Base-by-base conservation (phyloP, 1,140 invertebrate genomes). In the Thaumetopoea pityocampa region DNA sequence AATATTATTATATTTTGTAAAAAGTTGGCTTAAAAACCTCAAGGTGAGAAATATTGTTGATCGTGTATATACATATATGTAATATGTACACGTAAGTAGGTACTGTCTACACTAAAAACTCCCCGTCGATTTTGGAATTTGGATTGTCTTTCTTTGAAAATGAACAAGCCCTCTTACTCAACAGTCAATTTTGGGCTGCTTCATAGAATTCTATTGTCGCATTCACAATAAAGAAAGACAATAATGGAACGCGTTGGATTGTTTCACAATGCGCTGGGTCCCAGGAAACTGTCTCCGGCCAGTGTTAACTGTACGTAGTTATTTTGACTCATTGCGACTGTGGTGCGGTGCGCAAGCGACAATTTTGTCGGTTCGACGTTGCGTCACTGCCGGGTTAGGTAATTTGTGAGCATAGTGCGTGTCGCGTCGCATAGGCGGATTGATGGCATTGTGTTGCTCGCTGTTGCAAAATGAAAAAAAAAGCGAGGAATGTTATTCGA, bases 331-430 rank as follows among this genome's bases (percentile, higher is more conserved):
- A 23, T 42, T 26, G 38, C 1, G 18, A 37, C 27, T 33, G 20
- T 52, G 20, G 32, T n/a, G n/a, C 19, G 18, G 38, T 37, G 56
- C 65, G 62, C 27, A 53, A 64, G 59, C 64, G 67, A 72, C 67
- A 70, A 62, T 72, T 59, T 51, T 62, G 67, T 63, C 50, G 66
- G n/a, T n/a, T n/a, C n/a, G n/a, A n/a, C n/a, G n/a, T 80, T 80
- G 66, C 70, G 69, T 77, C 77, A 80, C 68, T 38, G 26, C 44
- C 47, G 49, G 38, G 38, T 45, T 46, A 49, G 56, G 61, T 55
- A 63, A 77, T 73, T 77, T 74, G 72, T 67, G 62, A 57, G 34
- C 72, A 70, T 42, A 33, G 54, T 73, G 72, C 76, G 76, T 80
- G 62, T 77, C 76, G 76, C 72, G n/a, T n/a, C n/a, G n/a, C n/a